Evolutionary conservation across 2,797 vertebrate species (phyloP).

Genomic region (Oreonectes daqikongensis): DNA sequence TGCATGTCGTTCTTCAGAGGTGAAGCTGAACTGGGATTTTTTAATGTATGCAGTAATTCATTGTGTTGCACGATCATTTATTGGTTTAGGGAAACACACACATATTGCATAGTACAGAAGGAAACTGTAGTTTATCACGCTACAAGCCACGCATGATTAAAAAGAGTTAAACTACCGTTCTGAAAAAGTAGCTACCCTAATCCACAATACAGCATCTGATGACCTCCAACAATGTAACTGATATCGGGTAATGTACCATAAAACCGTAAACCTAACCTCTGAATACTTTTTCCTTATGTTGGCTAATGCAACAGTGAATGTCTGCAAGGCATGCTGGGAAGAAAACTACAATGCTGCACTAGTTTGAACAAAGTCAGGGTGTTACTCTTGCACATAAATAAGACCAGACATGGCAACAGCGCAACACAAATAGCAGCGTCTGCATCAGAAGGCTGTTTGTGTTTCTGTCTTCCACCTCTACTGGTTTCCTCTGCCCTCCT

Average conservation of each 20-base stretch:
- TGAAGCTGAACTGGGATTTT: neutral
- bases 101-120: neutral
- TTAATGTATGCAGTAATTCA: neutral
- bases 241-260: neutral
- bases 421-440: conserved; percentile 33
- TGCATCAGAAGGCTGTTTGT: conserved; percentile 12
- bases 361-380: conserved; percentile 17
- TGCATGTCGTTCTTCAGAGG: conserved; percentile 9
- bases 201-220: neutral
- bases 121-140: neutral
- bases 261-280: neutral
- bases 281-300: neutral
- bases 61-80: no score
- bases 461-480: conserved; percentile 14
- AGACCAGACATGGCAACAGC: conserved; percentile 13
- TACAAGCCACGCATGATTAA: neutral
- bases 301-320: neutral
- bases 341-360: conserved; percentile 1
- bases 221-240: neutral
- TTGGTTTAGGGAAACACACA: no score
- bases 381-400: conserved; percentile 23
- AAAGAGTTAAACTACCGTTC: no score
- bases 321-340: neutral
- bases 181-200: no score
- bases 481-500: neutral